Evolutionary conservation across 2,113 vertebrate species (phyloP).

Genomic region (Fulica atra): DNA sequence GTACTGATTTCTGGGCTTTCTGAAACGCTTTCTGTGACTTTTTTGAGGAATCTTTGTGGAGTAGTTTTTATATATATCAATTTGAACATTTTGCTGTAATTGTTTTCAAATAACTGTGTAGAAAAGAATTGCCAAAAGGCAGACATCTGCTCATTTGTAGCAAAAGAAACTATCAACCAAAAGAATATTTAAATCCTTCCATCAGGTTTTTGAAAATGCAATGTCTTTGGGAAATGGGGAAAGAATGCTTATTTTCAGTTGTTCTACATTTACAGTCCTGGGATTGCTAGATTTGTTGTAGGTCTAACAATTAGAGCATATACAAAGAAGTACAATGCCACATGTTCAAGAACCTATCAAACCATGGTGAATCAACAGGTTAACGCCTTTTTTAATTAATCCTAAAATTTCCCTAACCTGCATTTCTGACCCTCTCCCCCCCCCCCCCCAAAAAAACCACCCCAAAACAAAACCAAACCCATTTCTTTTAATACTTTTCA

Average conservation of each 20-base stretch:
- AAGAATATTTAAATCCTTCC: slow-evolving; percentile 44
- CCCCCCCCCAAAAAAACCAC: no score
- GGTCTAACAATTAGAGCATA: background rate
- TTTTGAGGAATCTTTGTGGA: background rate
- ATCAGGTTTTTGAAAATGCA: slow-evolving; percentile 25
- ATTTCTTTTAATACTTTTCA: slow-evolving; percentile 41
- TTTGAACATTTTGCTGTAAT: slow-evolving; percentile 50
- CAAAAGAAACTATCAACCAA: background rate
- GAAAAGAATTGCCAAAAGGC: slow-evolving; percentile 51
- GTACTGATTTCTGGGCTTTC: background rate
- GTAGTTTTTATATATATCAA: background rate
- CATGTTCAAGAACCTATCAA: slow-evolving; percentile 22
- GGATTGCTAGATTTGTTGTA: background rate
- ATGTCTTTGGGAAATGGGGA: background rate
- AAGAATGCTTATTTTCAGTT: background rate
- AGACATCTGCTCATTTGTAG: slow-evolving; percentile 50
- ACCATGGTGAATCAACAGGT: background rate
- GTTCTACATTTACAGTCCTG: background rate
- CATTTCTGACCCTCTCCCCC: background rate
- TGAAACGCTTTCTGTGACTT: background rate
- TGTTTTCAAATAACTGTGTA: slow-evolving; percentile 49
- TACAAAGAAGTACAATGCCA: background rate
- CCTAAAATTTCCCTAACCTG: slow-evolving; percentile 13
- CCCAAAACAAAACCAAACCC: no score
- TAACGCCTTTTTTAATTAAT: slow-evolving; percentile 25